Evolutionary conservation across 2,888 invertebrate genomes (phyloP).

Genomic region (Abrostola tripartita): DNA sequence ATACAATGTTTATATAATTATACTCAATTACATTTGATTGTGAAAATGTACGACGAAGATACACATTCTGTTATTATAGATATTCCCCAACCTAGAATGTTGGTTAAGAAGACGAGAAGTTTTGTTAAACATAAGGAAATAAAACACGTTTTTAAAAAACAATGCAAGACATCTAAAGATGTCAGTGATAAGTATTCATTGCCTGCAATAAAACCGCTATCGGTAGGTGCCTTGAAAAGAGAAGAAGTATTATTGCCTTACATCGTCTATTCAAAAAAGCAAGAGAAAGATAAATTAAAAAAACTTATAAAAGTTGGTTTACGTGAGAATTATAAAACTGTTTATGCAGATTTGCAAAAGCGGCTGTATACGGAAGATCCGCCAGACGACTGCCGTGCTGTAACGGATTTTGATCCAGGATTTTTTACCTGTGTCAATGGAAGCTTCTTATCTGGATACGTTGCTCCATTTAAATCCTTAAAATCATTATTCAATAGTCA

Average conservation of each 20-base stretch:
- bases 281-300: slow-evolving; percentile 61
- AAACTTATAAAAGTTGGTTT: slow-evolving; percentile 61
- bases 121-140: slow-evolving; percentile 40
- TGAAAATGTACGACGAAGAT: slow-evolving; percentile 59
- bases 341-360: slow-evolving; percentile 63
- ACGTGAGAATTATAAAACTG: slow-evolving; percentile 70
- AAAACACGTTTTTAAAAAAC: slow-evolving; percentile 41
- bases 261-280: slow-evolving; percentile 66
- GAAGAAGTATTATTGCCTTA: slow-evolving; percentile 70
- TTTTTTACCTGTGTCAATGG: slow-evolving; percentile 70
- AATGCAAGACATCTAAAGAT: slow-evolving; percentile 47
- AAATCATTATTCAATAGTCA: slow-evolving; percentile 63
- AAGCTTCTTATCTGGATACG: slow-evolving; percentile 54
- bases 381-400: slow-evolving; percentile 62
- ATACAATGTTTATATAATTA: slow-evolving; percentile 11
- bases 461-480: slow-evolving; percentile 70
- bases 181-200: slow-evolving; percentile 58
- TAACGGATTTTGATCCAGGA: slow-evolving; percentile 69
- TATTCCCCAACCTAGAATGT: slow-evolving; percentile 61
- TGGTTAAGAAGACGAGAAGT: slow-evolving; percentile 32
- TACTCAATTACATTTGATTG: not conserved
- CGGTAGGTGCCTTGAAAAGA: slow-evolving; percentile 59
- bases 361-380: slow-evolving; percentile 63
- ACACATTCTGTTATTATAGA: slow-evolving; percentile 60
- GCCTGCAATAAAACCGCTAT: slow-evolving; percentile 60